Percentiles rank a stretch among this genome's conserved stretches.
Evolutionary conservation across 1,140 invertebrate species (phyloP).

Genomic region (Trichonephila inaurata): DNA sequence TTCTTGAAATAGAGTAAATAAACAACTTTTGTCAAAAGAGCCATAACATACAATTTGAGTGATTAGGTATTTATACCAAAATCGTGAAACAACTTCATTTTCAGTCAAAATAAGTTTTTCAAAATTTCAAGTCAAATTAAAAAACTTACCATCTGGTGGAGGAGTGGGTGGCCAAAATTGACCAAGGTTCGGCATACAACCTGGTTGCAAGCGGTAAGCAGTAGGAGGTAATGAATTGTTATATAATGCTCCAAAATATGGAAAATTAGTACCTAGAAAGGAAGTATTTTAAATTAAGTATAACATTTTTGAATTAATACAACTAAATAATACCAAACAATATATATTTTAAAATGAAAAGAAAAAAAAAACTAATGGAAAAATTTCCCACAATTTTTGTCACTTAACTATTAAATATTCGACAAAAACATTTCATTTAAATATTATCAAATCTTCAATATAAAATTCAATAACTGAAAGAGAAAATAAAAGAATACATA

Average conservation of each 20-base stretch:
- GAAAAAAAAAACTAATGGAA: neutral
- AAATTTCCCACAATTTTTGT: too few species aligned
- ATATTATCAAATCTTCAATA: too few species aligned
- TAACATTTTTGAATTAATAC: neutral
- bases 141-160: constrained; percentile 66
- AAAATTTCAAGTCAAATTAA: neutral
- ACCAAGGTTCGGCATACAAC: constrained; percentile 69
- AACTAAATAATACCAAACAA: neutral
- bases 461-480: too few species aligned
- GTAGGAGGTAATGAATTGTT: constrained; percentile 70
- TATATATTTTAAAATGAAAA: neutral
- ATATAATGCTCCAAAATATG: constrained; percentile 74
- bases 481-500: too few species aligned
- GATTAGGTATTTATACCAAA: too few species aligned
- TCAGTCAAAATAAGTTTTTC: too few species aligned
- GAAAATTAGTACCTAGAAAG: constrained; percentile 54
- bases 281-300: neutral
- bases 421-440: too few species aligned
- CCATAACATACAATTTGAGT: too few species aligned
- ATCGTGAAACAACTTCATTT: too few species aligned
- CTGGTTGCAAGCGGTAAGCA: constrained; percentile 61
- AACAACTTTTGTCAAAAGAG: too few species aligned
- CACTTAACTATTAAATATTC: too few species aligned
- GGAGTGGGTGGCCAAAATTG: constrained; percentile 75
- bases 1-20: too few species aligned